These are phyloP conservation scores for Tachysurus vachellii DNA, from an alignment of 2,113 vertebrate genomes.

Conservation along the genomic window DNA sequence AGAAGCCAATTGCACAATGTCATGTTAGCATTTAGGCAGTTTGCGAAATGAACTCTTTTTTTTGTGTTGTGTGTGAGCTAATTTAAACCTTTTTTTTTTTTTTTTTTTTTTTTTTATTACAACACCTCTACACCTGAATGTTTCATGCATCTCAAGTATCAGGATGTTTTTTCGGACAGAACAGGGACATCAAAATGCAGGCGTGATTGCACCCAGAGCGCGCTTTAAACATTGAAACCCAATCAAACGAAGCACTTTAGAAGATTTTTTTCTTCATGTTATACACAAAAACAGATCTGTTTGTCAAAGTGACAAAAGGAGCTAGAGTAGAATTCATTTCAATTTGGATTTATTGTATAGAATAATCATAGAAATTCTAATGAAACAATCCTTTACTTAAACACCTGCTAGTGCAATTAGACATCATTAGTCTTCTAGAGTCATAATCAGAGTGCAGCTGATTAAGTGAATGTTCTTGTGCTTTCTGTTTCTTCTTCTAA, in stretches of 20 bases:
- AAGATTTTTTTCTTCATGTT: background rate
- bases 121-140: background rate
- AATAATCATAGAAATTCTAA: too few relatives aligned
- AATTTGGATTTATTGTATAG: too few relatives aligned
- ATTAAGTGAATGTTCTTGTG: background rate
- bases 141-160: slow-evolving; percentile 24
- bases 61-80: background rate
- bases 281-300: background rate
- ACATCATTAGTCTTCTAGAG: background rate
- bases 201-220: background rate
- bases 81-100: background rate
- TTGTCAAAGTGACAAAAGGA: background rate
- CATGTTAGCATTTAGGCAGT: slow-evolving; percentile 22
- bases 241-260: background rate
- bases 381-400: too few relatives aligned
- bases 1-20: slow-evolving; percentile 25
- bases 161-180: background rate
- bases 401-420: background rate
- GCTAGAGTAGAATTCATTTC: too few relatives aligned
- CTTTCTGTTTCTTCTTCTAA: background rate
- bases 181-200: background rate
- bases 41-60: background rate
- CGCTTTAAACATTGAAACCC: background rate
- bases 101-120: background rate
- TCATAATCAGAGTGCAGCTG: background rate